Evolutionary conservation across 1,140 invertebrate species (phyloP).

Genomic region (Amyelois transitella): DNA sequence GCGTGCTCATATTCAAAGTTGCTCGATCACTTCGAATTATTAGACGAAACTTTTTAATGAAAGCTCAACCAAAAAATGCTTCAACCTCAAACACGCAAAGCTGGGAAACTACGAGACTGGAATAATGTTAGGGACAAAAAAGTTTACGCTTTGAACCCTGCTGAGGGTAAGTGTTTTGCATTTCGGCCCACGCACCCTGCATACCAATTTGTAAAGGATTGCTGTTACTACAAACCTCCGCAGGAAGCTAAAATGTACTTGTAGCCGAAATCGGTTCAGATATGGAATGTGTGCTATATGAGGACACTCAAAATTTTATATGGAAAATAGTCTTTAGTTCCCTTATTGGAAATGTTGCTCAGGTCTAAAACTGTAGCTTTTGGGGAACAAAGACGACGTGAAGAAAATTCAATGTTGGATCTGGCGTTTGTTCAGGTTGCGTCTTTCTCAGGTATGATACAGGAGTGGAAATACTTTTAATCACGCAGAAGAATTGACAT

Average conservation of each 20-base stretch:
- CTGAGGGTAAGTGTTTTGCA: slow-evolving; percentile 66
- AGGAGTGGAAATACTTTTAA: too few species aligned
- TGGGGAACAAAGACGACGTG: too few species aligned
- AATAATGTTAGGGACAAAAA: slow-evolving; percentile 67
- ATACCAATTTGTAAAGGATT: slow-evolving; percentile 68
- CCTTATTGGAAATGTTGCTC: too few species aligned
- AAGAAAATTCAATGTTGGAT: too few species aligned
- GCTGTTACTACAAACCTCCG: slow-evolving; percentile 52
- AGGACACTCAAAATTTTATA: too few species aligned
- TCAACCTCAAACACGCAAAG: slow-evolving; percentile 61
- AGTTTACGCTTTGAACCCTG: slow-evolving; percentile 65
- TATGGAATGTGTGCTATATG: background rate
- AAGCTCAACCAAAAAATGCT: slow-evolving; percentile 59
- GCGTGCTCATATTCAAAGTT: slow-evolving; percentile 34
- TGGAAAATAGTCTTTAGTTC: too few species aligned
- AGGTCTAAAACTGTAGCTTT: too few species aligned
- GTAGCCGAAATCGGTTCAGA: background rate
- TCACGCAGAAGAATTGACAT: too few species aligned
- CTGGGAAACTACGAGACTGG: slow-evolving; percentile 62
- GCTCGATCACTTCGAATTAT: slow-evolving; percentile 49
- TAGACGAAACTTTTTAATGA: slow-evolving; percentile 60
- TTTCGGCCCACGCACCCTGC: slow-evolving; percentile 51
- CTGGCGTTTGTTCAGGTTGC: too few species aligned
- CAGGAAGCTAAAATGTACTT: slow-evolving; percentile 17
- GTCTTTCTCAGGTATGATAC: too few species aligned